These are phyloP conservation scores for Drosophila saltans DNA, from an alignment of 1,140 invertebrate species.

Conservation along the genomic window DNA sequence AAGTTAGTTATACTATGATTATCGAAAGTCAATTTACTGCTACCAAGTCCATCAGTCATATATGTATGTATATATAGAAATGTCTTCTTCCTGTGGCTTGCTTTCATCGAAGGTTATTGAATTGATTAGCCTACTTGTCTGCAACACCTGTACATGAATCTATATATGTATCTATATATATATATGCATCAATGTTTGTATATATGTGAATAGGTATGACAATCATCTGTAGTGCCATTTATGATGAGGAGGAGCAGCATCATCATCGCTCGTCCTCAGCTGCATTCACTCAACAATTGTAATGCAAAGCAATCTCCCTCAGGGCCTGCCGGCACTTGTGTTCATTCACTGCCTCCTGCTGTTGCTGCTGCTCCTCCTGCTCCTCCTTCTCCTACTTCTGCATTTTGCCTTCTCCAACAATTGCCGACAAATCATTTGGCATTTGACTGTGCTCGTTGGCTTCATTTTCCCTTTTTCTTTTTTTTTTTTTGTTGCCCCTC, in stretches of 20 bases:
- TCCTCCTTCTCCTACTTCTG: constrained; percentile 3
- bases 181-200: background rate
- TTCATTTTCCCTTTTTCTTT: constrained; percentile 34
- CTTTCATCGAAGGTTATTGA: constrained; percentile 5
- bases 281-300: constrained; percentile 10
- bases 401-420: constrained; percentile 44
- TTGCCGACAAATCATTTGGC: constrained; percentile 79
- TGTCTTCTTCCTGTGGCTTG: background rate
- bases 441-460: constrained; percentile 59
- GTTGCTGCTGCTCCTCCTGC: background rate
- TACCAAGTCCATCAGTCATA: no score
- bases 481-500: background rate
- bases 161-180: background rate
- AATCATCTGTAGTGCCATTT: constrained; percentile 3
- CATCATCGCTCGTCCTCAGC: background rate
- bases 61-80: no score
- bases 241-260: background rate
- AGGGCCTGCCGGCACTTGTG: constrained; percentile 4
- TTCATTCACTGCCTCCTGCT: constrained; percentile 1
- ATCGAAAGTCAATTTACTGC: no score
- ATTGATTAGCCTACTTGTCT: constrained; percentile 11
- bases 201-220: background rate
- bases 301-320: constrained; percentile 3
- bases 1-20: no score
- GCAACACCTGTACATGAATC: constrained; percentile 2